Conservation (phyloP, 2,797 vertebrate species). For the Chelon labrosus region DNA sequence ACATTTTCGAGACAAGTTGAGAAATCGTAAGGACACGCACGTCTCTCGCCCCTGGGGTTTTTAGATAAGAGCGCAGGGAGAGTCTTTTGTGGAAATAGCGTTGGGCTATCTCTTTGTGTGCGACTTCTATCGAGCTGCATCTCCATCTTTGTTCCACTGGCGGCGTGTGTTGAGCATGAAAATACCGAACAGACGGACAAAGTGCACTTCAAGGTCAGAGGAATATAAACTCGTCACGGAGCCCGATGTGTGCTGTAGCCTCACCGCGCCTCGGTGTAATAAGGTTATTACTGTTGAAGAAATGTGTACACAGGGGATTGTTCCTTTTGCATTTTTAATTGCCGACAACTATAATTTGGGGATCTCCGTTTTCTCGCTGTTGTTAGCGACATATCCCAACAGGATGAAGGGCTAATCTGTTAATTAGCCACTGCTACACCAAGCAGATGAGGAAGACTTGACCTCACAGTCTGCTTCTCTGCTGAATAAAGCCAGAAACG, state of each 20-base stretch:
- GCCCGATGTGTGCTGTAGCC: not conserved
- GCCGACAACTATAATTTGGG: not conserved
- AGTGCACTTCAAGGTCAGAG: conserved; percentile 47
- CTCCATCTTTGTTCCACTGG: conserved; percentile 4
- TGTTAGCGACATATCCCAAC: not conserved
- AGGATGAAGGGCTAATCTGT: conserved; percentile 28
- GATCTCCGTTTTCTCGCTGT: conserved; percentile 5
- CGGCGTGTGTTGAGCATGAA: conserved; percentile 13
- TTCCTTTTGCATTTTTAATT: conserved; percentile 23
- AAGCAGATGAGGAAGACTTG: conserved; percentile 40
- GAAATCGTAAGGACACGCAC: not conserved
- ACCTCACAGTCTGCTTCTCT: conserved; percentile 47
- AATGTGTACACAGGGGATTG: not conserved
- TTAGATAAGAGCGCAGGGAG: not conserved
- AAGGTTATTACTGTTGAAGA: not conserved
- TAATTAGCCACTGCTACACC: conserved; percentile 48
- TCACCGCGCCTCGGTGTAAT: not conserved
- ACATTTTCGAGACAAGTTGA: not conserved
- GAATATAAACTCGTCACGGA: conserved; percentile 6
- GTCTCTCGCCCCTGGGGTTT: not conserved
- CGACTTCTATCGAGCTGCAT: not conserved
- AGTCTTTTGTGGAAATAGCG: not conserved
- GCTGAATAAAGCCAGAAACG: conserved; percentile 37
- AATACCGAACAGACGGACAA: conserved; percentile 40
- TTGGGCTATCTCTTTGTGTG: conserved; percentile 1